phyloP scores from a whole-genome alignment of 2,797 vertebrate species.

The Dromococcyx pavoninus region DNA sequence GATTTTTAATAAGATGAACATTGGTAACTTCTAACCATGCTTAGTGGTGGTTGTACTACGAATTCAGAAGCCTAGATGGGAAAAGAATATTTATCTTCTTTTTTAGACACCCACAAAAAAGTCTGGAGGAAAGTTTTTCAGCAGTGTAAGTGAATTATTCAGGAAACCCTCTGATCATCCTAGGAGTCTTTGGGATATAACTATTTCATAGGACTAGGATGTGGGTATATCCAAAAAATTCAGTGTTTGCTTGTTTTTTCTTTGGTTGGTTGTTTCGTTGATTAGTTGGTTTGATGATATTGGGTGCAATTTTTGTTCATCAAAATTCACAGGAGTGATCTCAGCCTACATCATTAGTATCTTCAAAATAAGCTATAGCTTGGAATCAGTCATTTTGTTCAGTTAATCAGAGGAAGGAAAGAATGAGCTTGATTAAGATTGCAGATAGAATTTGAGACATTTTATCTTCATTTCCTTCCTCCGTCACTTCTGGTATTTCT shows the following conservation, averaged over 20 bases:
- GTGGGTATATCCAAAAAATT: not conserved
- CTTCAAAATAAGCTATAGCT: not conserved
- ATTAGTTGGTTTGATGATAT: not conserved
- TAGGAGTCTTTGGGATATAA: not conserved
- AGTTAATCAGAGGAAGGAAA: conserved; percentile 30
- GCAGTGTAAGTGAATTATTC: not conserved
- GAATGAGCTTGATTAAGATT: conserved; percentile 46
- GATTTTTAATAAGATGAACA: not conserved
- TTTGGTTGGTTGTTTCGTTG: not conserved
- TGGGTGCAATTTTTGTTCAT: not conserved
- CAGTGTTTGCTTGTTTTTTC: not conserved
- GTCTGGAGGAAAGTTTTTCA: not conserved
- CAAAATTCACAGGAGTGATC: not conserved
- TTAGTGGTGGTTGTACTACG: not conserved
- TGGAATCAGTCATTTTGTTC: not conserved
- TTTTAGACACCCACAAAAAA: not conserved
- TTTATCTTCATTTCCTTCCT: conserved; percentile 41
- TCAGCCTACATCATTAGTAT: not conserved
- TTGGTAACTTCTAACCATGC: not conserved
- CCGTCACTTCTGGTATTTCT: conserved; percentile 5
- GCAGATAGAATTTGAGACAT: not conserved
- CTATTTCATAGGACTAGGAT: not conserved
- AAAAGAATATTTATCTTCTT: not conserved
- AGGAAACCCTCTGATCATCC: not conserved
- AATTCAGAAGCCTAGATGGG: not conserved